Percentiles rank a stretch among this genome's conserved stretches.
Conservation (phyloP, 1,140 invertebrate genomes). For the Halyomorpha halys region DNA sequence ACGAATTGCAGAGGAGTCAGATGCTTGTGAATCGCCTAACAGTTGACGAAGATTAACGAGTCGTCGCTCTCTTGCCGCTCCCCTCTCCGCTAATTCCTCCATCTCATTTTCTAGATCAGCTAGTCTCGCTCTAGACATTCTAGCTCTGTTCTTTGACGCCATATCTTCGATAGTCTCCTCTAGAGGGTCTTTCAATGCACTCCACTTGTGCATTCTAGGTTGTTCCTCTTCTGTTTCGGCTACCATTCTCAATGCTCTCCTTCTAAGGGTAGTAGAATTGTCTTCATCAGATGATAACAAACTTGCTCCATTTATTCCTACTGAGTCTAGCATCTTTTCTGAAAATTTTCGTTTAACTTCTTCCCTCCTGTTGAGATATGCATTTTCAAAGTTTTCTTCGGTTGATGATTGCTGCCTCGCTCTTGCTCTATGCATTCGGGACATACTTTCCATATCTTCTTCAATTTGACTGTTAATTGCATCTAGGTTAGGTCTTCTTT, state of each 20-base stretch:
- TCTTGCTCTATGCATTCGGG: conserved; percentile 22
- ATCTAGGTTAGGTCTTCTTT: neutral
- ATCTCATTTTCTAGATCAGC: conserved; percentile 50
- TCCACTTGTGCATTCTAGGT: conserved; percentile 11
- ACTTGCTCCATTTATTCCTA: conserved; percentile 20
- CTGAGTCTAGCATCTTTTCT: conserved; percentile 26
- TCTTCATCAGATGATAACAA: neutral
- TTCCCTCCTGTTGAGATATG: conserved; percentile 20
- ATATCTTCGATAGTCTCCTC: conserved; percentile 12
- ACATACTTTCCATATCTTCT: conserved; percentile 3
- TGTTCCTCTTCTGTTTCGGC: neutral
- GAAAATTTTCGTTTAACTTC: conserved; percentile 20
- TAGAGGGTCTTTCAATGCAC: neutral
- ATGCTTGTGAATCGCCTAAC: neutral
- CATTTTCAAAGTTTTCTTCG: conserved; percentile 21
- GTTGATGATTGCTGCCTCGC: neutral
- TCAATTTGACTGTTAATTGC: conserved; percentile 11
- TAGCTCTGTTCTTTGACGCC: conserved; percentile 36
- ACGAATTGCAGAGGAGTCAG: neutral
- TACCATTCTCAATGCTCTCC: neutral
- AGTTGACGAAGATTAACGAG: conserved; percentile 45
- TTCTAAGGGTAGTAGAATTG: neutral
- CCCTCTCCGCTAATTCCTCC: conserved; percentile 43
- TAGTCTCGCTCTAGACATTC: conserved; percentile 40
- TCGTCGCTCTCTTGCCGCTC: conserved; percentile 44